Conservation (phyloP, 2,797 vertebrate species). For the Megalops cyprinoides region DNA sequence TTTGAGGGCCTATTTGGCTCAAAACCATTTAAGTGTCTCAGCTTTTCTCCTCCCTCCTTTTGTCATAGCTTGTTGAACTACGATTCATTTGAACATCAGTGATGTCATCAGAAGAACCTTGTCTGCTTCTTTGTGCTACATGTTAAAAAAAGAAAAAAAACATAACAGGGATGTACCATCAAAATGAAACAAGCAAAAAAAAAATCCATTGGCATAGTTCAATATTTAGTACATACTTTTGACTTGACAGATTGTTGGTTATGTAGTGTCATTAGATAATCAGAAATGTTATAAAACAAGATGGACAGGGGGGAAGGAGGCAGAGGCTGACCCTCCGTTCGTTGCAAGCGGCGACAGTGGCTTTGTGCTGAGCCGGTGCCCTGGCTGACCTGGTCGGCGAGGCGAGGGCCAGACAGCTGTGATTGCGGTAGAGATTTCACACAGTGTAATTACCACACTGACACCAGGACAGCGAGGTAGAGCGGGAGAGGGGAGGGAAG, state of each 20-base stretch:
- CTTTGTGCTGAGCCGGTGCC: constrained; percentile 65
- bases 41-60: not conserved
- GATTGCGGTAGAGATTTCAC: constrained; percentile 93
- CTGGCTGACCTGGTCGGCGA: constrained; percentile 76
- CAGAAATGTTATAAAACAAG: not conserved
- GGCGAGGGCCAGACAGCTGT: constrained; percentile 87
- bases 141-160: not conserved
- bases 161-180: not conserved
- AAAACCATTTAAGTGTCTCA: not conserved
- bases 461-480: constrained; percentile 75
- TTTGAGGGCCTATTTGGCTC: not conserved
- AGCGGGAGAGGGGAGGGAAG: constrained; percentile 25
- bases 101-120: not conserved
- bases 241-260: constrained; percentile 53
- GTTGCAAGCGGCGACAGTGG: constrained; percentile 49
- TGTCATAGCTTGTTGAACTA: not conserved
- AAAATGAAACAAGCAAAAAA: not conserved
- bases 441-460: constrained; percentile 92
- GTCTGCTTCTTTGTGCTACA: not conserved
- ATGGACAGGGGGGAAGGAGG: constrained; percentile 44
- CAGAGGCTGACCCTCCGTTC: constrained; percentile 15
- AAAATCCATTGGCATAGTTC: constrained; percentile 39
- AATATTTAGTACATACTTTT: constrained; percentile 58
- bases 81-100: not conserved
- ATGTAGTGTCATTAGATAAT: constrained; percentile 65